Percentiles rank a stretch among this genome's conserved stretches.
phyloP scores from a whole-genome alignment of 1,140 invertebrate species.

The Manduca sexta region DNA sequence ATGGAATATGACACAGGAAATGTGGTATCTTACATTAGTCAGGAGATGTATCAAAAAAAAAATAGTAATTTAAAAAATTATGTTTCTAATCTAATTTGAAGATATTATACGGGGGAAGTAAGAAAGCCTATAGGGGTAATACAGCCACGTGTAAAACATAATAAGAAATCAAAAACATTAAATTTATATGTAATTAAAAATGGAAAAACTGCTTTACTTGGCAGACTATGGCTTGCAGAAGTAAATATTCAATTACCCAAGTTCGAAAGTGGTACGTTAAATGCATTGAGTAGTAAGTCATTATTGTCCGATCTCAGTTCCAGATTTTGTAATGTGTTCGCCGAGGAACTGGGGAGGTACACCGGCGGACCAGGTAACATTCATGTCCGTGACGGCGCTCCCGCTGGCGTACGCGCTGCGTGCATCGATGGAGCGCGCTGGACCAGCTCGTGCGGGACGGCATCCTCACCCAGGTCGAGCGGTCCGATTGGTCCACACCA shows the following conservation, averaged over 20 bases:
- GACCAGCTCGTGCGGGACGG: no score
- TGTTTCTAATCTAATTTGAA: background rate
- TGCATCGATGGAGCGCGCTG: no score
- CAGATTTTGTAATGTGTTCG: conserved; percentile 30
- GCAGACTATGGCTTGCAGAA: no score
- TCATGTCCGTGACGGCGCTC: conserved; percentile 15
- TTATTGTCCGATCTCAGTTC: conserved; percentile 17
- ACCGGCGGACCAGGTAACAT: conserved; percentile 21
- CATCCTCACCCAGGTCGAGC: no score
- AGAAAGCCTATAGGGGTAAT: background rate
- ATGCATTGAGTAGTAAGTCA: no score
- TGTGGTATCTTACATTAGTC: conserved; percentile 2
- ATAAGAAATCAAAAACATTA: no score
- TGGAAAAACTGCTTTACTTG: no score
- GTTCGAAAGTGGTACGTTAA: no score
- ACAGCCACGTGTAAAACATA: background rate
- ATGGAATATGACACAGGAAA: conserved; percentile 5
- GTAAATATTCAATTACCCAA: no score
- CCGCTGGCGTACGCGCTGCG: conserved; percentile 31
- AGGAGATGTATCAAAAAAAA: background rate
- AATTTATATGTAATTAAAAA: no score
- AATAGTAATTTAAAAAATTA: conserved; percentile 1
- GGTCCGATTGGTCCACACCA: no score
- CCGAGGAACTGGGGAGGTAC: conserved; percentile 26
- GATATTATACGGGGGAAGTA: conserved; percentile 11